A percentile compares a stretch with the other conserved stretches of the same genome.
Conservation (phyloP, 2,113 vertebrate species). For the Empidonax traillii region DNA sequence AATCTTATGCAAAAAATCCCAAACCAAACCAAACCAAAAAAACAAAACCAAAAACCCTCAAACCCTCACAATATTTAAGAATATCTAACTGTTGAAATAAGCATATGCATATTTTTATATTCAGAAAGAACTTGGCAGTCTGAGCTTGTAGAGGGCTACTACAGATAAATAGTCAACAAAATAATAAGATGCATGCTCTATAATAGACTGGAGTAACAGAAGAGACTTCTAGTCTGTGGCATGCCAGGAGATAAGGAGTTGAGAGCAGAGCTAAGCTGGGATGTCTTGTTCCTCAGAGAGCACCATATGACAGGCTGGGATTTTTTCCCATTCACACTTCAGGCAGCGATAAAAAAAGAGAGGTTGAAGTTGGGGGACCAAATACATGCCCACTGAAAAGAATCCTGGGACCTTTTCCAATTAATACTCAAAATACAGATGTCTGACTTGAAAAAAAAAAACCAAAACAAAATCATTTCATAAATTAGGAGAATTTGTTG, state of each 20-base stretch:
- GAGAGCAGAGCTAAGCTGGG: conserved; percentile 46
- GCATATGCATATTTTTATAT: not conserved
- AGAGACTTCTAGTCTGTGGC: not conserved
- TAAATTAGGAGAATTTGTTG: not conserved
- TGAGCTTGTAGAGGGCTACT: not conserved
- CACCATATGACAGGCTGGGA: conserved; percentile 18
- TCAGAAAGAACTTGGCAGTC: not conserved
- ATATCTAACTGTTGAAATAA: not conserved
- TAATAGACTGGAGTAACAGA: not conserved
- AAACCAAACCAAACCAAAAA: not conserved
- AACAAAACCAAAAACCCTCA: not conserved
- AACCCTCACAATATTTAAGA: not conserved
- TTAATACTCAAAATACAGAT: not conserved
- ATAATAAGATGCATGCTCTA: not conserved
- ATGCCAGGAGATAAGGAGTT: not conserved
- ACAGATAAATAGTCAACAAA: conserved; percentile 11
- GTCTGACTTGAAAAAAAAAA: not conserved
- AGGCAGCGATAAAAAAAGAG: conserved; percentile 17
- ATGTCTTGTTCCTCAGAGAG: conserved; percentile 37
- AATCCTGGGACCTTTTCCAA: not conserved
- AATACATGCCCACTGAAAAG: not conserved
- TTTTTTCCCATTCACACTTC: conserved; percentile 57
- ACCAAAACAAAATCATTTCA: not conserved
- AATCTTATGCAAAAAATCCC: not conserved
- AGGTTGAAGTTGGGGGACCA: fast-evolving